These are phyloP conservation scores for Fragum sueziense DNA, from an alignment of 2,888 invertebrate species.

Conservation along the genomic window DNA sequence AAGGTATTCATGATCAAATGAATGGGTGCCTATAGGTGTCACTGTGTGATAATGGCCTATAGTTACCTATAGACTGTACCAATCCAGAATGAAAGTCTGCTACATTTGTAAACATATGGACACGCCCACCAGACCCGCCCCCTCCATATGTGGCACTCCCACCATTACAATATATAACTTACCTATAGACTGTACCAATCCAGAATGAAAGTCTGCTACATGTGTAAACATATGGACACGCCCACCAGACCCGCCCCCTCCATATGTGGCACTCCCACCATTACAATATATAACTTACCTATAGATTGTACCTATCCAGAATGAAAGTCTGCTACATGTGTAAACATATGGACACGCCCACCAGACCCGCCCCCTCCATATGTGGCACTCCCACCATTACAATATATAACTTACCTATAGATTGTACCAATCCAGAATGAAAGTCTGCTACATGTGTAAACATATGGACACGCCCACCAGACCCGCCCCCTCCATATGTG, in stretches of 20 bases:
- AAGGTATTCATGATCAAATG: too few relatives aligned
- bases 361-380: conserved; percentile 73
- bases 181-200: conserved; percentile 67
- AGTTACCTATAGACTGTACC: conserved; percentile 68
- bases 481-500: conserved; percentile 68
- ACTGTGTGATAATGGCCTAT: too few relatives aligned
- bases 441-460: conserved; percentile 59
- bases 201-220: conserved; percentile 63
- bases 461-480: conserved; percentile 68
- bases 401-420: conserved; percentile 70
- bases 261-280: conserved; percentile 63
- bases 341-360: conserved; percentile 63
- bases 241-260: conserved; percentile 75
- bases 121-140: conserved; percentile 72
- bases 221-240: conserved; percentile 60
- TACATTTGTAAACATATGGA: conserved; percentile 57
- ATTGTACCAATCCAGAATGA: conserved; percentile 61
- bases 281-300: conserved; percentile 68
- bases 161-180: conserved; percentile 66
- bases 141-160: conserved; percentile 65
- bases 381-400: conserved; percentile 66
- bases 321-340: conserved; percentile 58
- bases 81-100: conserved; percentile 65
- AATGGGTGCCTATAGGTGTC: too few relatives aligned
- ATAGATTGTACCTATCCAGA: conserved; percentile 65